Conservation (phyloP, 2,113 vertebrate genomes). For the Alouatta palliata region DNA sequence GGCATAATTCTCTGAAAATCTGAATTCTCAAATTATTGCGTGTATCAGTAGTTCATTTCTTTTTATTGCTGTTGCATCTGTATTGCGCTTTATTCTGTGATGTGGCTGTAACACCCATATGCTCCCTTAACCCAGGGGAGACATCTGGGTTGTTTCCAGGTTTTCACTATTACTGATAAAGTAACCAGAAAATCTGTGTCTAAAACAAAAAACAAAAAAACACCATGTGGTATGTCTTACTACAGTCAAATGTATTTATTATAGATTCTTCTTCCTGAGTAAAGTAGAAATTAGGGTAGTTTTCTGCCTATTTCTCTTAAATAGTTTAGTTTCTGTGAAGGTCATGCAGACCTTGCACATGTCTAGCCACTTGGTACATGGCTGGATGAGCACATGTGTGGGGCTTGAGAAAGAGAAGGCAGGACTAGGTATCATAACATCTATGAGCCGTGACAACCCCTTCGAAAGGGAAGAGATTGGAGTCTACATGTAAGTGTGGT, state of each 20-base stretch:
- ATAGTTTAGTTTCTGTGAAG: background rate
- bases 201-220: too few relatives aligned
- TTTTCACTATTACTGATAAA: background rate
- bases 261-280: background rate
- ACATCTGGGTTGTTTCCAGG: background rate
- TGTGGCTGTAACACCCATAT: background rate
- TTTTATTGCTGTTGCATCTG: background rate
- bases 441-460: background rate
- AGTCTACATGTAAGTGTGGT: background rate
- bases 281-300: background rate
- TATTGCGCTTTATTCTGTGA: background rate
- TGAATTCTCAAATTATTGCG: background rate
- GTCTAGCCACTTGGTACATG: background rate
- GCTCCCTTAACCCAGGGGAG: background rate
- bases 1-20: background rate
- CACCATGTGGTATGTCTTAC: too few relatives aligned
- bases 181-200: background rate
- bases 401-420: background rate
- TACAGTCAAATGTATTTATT: background rate
- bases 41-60: background rate
- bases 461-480: background rate
- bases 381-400: background rate
- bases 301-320: background rate
- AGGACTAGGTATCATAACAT: background rate
- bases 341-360: background rate